Conservation (phyloP, 1,140 invertebrate genomes). For the Drosophila kohkoa region DNA sequence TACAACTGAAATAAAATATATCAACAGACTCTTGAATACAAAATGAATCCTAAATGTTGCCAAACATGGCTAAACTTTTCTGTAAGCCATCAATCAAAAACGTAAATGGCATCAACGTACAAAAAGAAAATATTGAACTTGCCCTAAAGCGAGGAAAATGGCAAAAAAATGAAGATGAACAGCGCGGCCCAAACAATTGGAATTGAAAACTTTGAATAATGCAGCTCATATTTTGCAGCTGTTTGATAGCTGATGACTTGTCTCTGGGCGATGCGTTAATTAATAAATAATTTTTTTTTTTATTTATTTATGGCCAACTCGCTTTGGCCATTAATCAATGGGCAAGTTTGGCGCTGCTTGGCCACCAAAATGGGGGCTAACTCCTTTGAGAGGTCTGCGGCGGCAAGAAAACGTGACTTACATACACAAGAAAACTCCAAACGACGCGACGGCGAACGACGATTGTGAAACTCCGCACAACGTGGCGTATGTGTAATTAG, state of each 20-base stretch:
- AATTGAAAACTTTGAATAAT: constrained; percentile 30
- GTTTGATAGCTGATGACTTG: constrained; percentile 58
- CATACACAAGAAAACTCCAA: constrained; percentile 58
- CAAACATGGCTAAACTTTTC: constrained; percentile 37
- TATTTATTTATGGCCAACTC: constrained; percentile 71
- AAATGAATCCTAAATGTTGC: constrained; percentile 60
- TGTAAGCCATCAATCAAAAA: constrained; percentile 68
- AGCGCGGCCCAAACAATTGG: constrained; percentile 42
- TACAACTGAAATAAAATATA: constrained; percentile 35
- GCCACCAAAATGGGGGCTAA: constrained; percentile 63
- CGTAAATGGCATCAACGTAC: neutral
- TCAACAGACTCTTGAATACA: constrained; percentile 53
- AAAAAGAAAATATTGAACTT: constrained; percentile 52
- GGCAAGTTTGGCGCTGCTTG: constrained; percentile 44
- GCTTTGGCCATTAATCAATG: constrained; percentile 77
- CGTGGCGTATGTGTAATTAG: constrained; percentile 83
- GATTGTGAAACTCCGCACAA: constrained; percentile 72
- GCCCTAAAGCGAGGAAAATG: constrained; percentile 53
- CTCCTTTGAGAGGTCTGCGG: constrained; percentile 72
- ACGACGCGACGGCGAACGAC: constrained; percentile 19
- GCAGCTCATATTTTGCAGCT: neutral
- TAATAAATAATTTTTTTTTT: constrained; percentile 79
- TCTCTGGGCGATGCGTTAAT: constrained; percentile 67
- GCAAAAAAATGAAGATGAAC: constrained; percentile 76
- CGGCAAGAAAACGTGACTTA: constrained; percentile 81